Evolutionary conservation across 2,888 invertebrate species (phyloP).

Genomic region (Leptarthrus brevirostris): DNA sequence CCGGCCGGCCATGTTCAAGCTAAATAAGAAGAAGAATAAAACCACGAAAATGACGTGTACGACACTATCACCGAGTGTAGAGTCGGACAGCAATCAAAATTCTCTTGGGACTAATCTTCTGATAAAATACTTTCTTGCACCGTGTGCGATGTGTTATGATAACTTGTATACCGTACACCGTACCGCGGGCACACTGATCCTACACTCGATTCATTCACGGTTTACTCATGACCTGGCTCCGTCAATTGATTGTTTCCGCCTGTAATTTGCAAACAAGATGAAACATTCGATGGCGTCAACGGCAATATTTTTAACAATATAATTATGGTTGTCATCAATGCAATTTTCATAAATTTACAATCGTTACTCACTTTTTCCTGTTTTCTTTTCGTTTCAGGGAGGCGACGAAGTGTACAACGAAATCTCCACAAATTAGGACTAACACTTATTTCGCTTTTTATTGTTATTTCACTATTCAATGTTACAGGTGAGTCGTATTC

Average conservation of each 20-base stretch:
- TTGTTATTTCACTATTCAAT: constrained; percentile 54
- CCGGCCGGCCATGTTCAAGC: background rate
- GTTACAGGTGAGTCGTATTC: constrained; percentile 52
- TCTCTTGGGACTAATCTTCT: constrained; percentile 1
- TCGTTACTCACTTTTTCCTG: no score
- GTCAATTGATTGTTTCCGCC: constrained; percentile 47
- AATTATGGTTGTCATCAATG: constrained; percentile 22
- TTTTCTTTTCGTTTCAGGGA: constrained; percentile 51
- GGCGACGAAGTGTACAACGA: constrained; percentile 53
- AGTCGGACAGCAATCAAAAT: constrained; percentile 12
- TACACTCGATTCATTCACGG: constrained; percentile 6
- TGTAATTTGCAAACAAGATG: constrained; percentile 27
- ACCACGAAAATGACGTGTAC: background rate
- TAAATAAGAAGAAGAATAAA: background rate
- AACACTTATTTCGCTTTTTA: constrained; percentile 53
- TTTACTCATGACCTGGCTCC: constrained; percentile 18
- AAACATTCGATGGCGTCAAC: constrained; percentile 42
- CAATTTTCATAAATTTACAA: constrained; percentile 10
- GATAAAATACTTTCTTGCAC: constrained; percentile 25
- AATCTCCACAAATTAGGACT: constrained; percentile 51
- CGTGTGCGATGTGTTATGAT: constrained; percentile 15
- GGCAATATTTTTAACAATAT: constrained; percentile 33
- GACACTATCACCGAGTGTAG: background rate
- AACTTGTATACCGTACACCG: background rate
- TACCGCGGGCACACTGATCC: background rate